Evolutionary conservation across 2,113 vertebrate genomes (phyloP).

Genomic region (Zootoca vivipara): DNA sequence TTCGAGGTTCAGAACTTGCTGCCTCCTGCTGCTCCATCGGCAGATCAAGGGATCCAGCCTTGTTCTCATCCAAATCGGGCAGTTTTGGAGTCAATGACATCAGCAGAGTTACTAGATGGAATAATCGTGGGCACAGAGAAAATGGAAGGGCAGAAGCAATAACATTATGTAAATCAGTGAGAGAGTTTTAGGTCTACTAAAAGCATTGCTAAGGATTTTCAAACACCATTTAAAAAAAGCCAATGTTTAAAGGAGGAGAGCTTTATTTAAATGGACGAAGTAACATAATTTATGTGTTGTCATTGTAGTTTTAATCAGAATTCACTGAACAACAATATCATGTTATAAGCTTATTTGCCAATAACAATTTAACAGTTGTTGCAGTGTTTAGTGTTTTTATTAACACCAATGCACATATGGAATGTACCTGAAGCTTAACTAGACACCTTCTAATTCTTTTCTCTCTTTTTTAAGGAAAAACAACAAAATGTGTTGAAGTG

Average conservation of each 20-base stretch:
- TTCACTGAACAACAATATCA: slow-evolving; percentile 22
- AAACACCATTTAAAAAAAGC: slow-evolving; percentile 50
- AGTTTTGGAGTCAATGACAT: slow-evolving; percentile 78
- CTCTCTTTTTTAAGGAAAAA: not conserved
- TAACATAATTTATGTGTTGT: slow-evolving; percentile 19
- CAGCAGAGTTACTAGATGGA: slow-evolving; percentile 80
- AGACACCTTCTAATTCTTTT: not conserved
- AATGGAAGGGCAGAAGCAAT: slow-evolving; percentile 66
- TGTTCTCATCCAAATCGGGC: slow-evolving; percentile 72
- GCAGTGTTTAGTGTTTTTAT: not conserved
- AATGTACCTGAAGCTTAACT: not conserved
- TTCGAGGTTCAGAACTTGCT: slow-evolving; percentile 71
- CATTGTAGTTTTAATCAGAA: slow-evolving; percentile 31
- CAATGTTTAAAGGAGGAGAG: slow-evolving; percentile 33
- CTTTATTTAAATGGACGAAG: slow-evolving; percentile 36
- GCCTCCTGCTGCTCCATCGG: slow-evolving; percentile 62
- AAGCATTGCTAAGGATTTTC: slow-evolving; percentile 47
- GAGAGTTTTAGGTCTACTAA: slow-evolving; percentile 52
- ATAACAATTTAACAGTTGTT: not conserved
- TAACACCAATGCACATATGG: not conserved
- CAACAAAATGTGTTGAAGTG: not conserved
- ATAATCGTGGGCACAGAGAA: slow-evolving; percentile 75
- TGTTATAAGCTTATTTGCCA: not conserved
- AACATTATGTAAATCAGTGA: slow-evolving; percentile 45
- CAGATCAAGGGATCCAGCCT: slow-evolving; percentile 61